Conservation (phyloP, 2,888 invertebrate species). For the Helicoverpa assulta region DNA sequence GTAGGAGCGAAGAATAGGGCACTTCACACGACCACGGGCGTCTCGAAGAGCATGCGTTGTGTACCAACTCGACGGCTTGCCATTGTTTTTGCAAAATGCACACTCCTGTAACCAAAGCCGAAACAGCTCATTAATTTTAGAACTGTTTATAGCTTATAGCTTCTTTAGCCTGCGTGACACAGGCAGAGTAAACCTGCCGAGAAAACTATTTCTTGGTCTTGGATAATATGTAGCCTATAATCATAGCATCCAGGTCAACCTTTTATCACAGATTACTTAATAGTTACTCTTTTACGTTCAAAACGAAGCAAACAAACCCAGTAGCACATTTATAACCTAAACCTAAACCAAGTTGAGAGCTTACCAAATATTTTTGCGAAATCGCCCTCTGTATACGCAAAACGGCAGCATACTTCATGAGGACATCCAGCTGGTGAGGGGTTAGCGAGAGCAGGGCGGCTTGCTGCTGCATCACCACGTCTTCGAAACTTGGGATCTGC, state of each 20-base stretch:
- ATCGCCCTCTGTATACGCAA: constrained; percentile 74
- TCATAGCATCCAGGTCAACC: too few relatives aligned
- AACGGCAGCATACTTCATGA: constrained; percentile 77
- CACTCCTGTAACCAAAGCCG: constrained; percentile 74
- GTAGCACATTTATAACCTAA: too few relatives aligned
- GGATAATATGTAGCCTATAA: too few relatives aligned
- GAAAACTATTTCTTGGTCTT: too few relatives aligned
- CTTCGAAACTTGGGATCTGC: constrained; percentile 65
- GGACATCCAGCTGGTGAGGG: constrained; percentile 73
- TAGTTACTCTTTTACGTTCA: too few relatives aligned
- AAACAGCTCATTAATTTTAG: not conserved
- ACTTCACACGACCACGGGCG: constrained; percentile 91
- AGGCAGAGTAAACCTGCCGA: too few relatives aligned
- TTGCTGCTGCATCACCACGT: constrained; percentile 73
- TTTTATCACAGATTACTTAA: too few relatives aligned
- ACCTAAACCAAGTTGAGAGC: not conserved
- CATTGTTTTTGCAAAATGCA: constrained; percentile 91
- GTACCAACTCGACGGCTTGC: constrained; percentile 91
- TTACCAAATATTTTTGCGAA: constrained; percentile 67
- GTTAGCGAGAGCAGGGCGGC: constrained; percentile 77
- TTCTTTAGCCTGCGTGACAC: not conserved
- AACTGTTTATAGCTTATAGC: not conserved
- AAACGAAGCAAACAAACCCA: too few relatives aligned
- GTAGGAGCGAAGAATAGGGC: constrained; percentile 92
- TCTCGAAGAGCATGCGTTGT: constrained; percentile 92